phyloP scores from a whole-genome alignment of 2,888 invertebrate genomes.

The Odontocerum albicorne region DNA sequence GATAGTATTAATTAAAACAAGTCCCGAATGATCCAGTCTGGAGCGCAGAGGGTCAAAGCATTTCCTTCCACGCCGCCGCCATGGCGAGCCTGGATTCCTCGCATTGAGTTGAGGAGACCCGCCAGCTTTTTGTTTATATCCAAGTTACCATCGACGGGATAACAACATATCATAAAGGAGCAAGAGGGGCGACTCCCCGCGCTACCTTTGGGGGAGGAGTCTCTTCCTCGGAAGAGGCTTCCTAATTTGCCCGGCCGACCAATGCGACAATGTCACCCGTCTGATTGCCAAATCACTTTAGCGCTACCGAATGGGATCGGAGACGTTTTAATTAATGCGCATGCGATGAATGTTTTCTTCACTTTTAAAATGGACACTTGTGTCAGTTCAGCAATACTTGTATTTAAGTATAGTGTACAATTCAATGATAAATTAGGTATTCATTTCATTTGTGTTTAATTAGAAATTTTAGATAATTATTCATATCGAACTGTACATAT shows the following conservation, averaged over 20 bases:
- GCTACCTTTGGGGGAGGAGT: constrained; percentile 14
- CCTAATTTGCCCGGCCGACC: constrained; percentile 27
- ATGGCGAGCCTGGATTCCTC: neutral
- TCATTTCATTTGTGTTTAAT: too few species aligned
- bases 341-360: constrained; percentile 5
- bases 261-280: constrained; percentile 23
- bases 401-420: too few species aligned
- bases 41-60: too few species aligned
- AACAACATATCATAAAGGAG: constrained; percentile 30
- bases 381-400: too few species aligned
- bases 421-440: too few species aligned
- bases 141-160: constrained; percentile 20
- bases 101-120: too few species aligned
- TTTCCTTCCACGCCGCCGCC: too few species aligned
- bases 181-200: constrained; percentile 7
- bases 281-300: constrained; percentile 14
- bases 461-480: too few species aligned
- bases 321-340: constrained; percentile 18
- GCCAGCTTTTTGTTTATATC: constrained; percentile 29
- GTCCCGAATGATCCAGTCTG: too few species aligned
- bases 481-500: neutral
- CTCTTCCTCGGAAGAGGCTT: constrained; percentile 13
- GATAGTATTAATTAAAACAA: too few species aligned
- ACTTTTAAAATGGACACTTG: too few species aligned
- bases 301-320: neutral